Evolutionary conservation across 2,797 vertebrate species (phyloP), one percentile per base, ranked within the genome.

Genomic region (Gastrophryne carolinensis): DNA sequence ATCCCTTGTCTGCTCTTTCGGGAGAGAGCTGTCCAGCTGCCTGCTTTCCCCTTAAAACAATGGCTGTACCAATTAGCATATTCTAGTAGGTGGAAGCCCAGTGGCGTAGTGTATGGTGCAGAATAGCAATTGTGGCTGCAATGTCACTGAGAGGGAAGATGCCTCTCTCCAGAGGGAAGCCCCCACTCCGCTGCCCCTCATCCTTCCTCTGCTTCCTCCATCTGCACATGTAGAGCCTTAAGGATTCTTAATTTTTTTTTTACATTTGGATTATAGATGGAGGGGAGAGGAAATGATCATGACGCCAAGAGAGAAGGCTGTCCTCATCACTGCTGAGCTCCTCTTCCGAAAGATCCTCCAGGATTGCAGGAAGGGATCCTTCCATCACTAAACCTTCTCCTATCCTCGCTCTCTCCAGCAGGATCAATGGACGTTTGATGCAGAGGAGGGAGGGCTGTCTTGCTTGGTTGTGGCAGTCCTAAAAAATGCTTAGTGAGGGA

Each of bases 351-450:
- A 67, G 35, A 50, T 26, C 64, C 35, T 56, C 47, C 8, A 34
- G 21, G 27, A 62, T 50, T 49, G 27, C 39, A 56, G 26, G 39
- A 41, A 19, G 44, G 52, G 50, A 71, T 32, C 74, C 24, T 52
- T 74, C 64, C 52, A 52, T 73, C 60, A 75, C 72, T 72, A 35
- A n/a, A 78, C 60, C 57, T 32, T 1, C 53, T 21, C 54, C 64
- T 72, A 30, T 72, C 26, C 32, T 24, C n/a, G n/a, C 29, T 57
- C 34, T 30, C 1, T 53, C 52, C 61, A 67, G 47, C 73, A 56
- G 79, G 80, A 78, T 80, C 69, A 8, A 39, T 80, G 52, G 41
- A 75, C 81, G 65, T 69, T 80, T 80, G 83, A 81, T 83, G 83
- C 84, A 84, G 80, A 78, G 39, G 17, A n/a, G n/a, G 65, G 29